A percentile compares a stretch with the other conserved stretches of the same genome.
Conservation (phyloP, 2,888 invertebrate species). For the Parelbella ahira region DNA sequence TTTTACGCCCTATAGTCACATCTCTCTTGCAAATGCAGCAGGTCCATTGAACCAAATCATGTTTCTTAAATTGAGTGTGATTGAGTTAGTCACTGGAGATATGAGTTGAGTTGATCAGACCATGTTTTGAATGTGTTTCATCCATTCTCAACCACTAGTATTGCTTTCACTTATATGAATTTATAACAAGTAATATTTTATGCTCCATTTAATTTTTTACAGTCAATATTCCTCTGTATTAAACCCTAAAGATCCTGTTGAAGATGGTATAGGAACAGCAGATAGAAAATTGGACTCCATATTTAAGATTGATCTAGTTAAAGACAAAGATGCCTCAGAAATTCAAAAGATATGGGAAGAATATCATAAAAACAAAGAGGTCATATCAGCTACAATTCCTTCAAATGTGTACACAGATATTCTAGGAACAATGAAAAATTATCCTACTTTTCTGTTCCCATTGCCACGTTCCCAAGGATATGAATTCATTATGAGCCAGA, state of each 20-base stretch:
- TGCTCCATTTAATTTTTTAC: slow-evolving; percentile 30
- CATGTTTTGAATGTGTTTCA: too few relatives aligned
- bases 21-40: too few relatives aligned
- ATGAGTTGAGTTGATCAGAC: too few relatives aligned
- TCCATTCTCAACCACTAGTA: too few relatives aligned
- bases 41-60: too few relatives aligned
- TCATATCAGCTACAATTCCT: slow-evolving; percentile 87
- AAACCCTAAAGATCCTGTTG: slow-evolving; percentile 80
- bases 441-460: slow-evolving; percentile 88
- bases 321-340: slow-evolving; percentile 85
- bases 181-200: too few relatives aligned
- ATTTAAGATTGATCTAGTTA: slow-evolving; percentile 88
- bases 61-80: too few relatives aligned
- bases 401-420: slow-evolving; percentile 80
- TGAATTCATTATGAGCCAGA: slow-evolving; percentile 91
- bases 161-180: too few relatives aligned
- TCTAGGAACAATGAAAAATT: slow-evolving; percentile 76
- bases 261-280: slow-evolving; percentile 36
- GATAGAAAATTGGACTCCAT: slow-evolving; percentile 83
- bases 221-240: slow-evolving; percentile 84
- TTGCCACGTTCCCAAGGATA: slow-evolving; percentile 91
- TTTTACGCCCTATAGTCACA: too few relatives aligned
- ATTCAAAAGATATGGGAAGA: slow-evolving; percentile 89
- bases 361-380: slow-evolving; percentile 89
- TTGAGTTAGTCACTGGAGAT: too few relatives aligned